A percentile compares a stretch with the other conserved stretches of the same genome.
phyloP scores from a whole-genome alignment of 2,888 invertebrate genomes.

The Mythimna albipuncta region DNA sequence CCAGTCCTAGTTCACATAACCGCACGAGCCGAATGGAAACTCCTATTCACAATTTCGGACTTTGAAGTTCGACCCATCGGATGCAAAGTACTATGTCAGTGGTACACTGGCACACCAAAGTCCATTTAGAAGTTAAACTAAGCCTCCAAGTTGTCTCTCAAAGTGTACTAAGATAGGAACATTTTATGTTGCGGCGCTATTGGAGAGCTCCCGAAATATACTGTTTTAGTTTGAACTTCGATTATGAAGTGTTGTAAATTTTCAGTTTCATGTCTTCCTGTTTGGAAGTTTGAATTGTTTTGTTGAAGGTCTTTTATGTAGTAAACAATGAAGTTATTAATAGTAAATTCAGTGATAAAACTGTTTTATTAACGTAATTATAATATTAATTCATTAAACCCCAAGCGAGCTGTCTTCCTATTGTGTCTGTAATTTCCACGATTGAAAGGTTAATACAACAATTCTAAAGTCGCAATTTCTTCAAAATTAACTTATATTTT shows the following conservation, averaged over 20 bases:
- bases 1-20: conserved; percentile 34
- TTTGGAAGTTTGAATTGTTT: conserved; percentile 25
- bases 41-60: conserved; percentile 32
- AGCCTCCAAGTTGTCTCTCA: conserved; percentile 50
- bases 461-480: not conserved
- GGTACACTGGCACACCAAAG: conserved; percentile 45
- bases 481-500: too few species aligned
- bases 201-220: conserved; percentile 45
- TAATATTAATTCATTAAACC: too few species aligned
- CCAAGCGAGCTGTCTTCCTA: too few species aligned
- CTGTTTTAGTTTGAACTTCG: conserved; percentile 46
- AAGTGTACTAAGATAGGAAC: conserved; percentile 43
- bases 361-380: not conserved
- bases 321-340: conserved; percentile 36
- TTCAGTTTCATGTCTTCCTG: conserved; percentile 47
- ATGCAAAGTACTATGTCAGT: conserved; percentile 49
- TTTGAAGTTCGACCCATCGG: conserved; percentile 32
- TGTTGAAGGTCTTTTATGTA: conserved; percentile 3
- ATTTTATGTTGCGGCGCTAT: conserved; percentile 51
- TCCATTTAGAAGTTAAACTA: conserved; percentile 56
- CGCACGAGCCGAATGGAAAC: conserved; percentile 38
- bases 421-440: too few species aligned
- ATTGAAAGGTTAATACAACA: too few species aligned
- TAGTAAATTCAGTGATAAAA: not conserved
- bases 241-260: conserved; percentile 56